These are phyloP conservation scores for Merops nubicus DNA, from an alignment of 2,113 vertebrate species.

Conservation along the genomic window DNA sequence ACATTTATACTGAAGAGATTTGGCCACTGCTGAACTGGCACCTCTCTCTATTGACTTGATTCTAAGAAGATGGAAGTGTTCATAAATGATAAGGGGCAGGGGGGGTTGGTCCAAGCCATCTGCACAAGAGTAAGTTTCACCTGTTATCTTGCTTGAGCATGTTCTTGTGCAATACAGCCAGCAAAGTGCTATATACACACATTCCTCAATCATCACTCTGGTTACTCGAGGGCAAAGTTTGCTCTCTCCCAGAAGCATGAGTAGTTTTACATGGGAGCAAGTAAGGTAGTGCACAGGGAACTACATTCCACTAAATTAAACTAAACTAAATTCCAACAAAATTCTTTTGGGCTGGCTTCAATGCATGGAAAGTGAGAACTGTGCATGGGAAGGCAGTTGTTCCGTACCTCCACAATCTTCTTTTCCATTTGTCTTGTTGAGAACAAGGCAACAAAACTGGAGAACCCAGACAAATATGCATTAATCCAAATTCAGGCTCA, in stretches of 20 bases:
- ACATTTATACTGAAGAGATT: background rate
- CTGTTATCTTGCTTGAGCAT: background rate
- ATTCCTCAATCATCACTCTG: background rate
- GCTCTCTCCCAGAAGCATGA: background rate
- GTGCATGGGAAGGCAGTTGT: background rate
- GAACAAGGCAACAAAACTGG: background rate
- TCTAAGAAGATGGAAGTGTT: background rate
- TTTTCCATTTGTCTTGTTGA: background rate
- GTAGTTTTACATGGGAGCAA: background rate
- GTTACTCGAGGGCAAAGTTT: background rate
- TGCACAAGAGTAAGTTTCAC: background rate
- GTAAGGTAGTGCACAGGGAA: background rate
- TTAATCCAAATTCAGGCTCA: background rate
- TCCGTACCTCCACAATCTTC: background rate
- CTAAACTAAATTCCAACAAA: too few species aligned
- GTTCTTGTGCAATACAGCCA: background rate
- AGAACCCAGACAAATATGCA: accelerated
- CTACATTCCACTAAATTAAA: background rate
- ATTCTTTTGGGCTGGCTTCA: background rate
- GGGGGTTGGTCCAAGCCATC: background rate
- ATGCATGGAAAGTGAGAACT: background rate
- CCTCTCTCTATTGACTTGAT: background rate
- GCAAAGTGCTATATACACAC: background rate
- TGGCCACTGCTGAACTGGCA: background rate
- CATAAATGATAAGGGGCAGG: background rate